Evolutionary conservation across 2,797 vertebrate species (phyloP).

Genomic region (Benthosema pterotum): DNA sequence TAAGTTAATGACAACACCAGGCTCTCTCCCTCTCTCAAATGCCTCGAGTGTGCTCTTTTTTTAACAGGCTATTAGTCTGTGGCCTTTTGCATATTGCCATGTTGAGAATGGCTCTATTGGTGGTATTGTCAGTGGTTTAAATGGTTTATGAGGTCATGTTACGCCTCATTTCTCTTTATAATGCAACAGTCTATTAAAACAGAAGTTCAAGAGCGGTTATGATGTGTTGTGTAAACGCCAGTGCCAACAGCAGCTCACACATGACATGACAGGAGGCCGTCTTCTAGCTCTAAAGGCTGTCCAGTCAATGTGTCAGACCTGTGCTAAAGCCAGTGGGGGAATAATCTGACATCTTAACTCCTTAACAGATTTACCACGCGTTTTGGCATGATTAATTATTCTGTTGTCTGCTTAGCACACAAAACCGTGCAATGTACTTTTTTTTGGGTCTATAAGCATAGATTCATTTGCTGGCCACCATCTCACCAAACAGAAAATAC

Average conservation of each 20-base stretch:
- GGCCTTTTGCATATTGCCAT: conserved; percentile 53
- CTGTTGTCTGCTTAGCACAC: too few species aligned
- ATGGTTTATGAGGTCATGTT: conserved; percentile 61
- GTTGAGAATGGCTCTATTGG: conserved; percentile 49
- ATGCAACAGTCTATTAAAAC: conserved; percentile 44
- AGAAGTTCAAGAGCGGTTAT: conserved; percentile 36
- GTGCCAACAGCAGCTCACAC: conserved; percentile 11
- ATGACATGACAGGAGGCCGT: conserved; percentile 25
- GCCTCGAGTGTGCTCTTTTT: conserved; percentile 53
- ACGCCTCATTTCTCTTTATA: conserved; percentile 58
- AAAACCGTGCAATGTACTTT: too few species aligned
- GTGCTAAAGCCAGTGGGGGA: conserved; percentile 1
- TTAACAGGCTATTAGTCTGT: conserved; percentile 44
- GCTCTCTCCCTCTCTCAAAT: conserved; percentile 73
- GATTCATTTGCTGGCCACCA: too few species aligned
- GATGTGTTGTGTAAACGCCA: conserved; percentile 45
- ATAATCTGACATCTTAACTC: too few species aligned
- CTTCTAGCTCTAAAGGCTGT: conserved; percentile 2
- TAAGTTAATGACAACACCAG: conserved; percentile 79
- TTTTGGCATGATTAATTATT: too few species aligned
- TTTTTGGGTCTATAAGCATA: too few species aligned
- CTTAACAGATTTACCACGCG: too few species aligned
- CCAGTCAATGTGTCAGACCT: too few species aligned
- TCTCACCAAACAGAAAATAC: too few species aligned
- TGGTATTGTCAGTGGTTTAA: conserved; percentile 21